phyloP scores from a whole-genome alignment of 2,888 invertebrate genomes.

The Melanostoma mellinum region DNA sequence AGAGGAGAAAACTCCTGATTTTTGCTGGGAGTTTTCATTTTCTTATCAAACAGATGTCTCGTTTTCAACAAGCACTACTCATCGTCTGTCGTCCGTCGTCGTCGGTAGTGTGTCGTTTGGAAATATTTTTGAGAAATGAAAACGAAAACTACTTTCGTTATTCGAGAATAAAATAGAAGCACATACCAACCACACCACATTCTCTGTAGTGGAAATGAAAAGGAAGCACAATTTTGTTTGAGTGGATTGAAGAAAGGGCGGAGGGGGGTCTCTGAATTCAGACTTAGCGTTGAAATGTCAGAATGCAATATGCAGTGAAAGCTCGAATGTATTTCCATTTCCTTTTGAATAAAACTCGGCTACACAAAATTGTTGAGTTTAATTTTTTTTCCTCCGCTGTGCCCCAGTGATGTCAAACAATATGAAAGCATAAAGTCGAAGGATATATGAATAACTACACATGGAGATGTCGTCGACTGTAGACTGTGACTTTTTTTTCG shows the following conservation, averaged over 20 bases:
- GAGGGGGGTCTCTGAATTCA: neutral
- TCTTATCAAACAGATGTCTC: constrained; percentile 56
- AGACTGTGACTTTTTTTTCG: neutral
- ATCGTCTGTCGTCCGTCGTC: neutral
- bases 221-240: constrained; percentile 27
- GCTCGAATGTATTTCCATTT: constrained; percentile 50
- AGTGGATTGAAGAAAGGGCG: neutral
- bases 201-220: constrained; percentile 46
- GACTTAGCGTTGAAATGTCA: constrained; percentile 28
- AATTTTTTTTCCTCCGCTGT: neutral
- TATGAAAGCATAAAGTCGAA: constrained; percentile 1
- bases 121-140: constrained; percentile 53
- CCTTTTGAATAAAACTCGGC: constrained; percentile 25
- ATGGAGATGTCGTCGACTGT: neutral
- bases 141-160: neutral
- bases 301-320: constrained; percentile 56
- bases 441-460: constrained; percentile 1
- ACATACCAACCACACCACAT: constrained; percentile 18
- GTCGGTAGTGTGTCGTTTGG: constrained; percentile 9
- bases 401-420: constrained; percentile 12
- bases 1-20: constrained; percentile 17
- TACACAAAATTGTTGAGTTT: neutral
- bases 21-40: constrained; percentile 22
- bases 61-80: constrained; percentile 20
- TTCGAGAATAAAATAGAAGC: no score